A percentile compares a stretch with the other conserved stretches of the same genome.
Conservation (phyloP, 92 coral and sea anemone genomes). For the Scolanthus callimorphus region DNA sequence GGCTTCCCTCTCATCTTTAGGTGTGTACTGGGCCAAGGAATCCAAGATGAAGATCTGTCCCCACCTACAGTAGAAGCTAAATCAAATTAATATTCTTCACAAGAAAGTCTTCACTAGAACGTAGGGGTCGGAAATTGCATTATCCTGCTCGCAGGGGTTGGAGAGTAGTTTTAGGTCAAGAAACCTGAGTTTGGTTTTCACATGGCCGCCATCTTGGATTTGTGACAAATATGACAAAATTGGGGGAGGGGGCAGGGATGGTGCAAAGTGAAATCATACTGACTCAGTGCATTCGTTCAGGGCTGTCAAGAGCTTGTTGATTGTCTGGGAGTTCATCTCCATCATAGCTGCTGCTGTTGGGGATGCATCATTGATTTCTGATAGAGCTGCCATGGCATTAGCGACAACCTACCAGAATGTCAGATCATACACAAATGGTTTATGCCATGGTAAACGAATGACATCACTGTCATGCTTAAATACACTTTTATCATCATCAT, state of each 20-base stretch:
- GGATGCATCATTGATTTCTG: slow-evolving; percentile 93
- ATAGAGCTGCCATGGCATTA: slow-evolving; percentile 96
- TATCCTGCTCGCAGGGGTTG: no score
- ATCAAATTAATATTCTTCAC: not conserved
- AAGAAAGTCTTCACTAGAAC: no score
- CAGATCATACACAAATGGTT: no score
- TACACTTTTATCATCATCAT: not conserved
- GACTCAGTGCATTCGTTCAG: slow-evolving; percentile 98
- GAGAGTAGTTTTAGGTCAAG: no score
- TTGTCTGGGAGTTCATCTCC: slow-evolving; percentile 97
- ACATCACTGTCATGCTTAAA: not conserved
- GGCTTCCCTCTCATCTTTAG: slow-evolving; percentile 97
- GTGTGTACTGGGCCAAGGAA: slow-evolving; percentile 94
- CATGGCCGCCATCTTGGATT: no score
- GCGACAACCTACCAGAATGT: slow-evolving; percentile 78
- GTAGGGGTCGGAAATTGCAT: no score
- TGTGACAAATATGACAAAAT: no score
- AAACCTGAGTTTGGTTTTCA: no score
- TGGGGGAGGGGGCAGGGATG: no score
- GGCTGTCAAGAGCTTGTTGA: slow-evolving; percentile 93
- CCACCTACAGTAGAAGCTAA: slow-evolving; percentile 52
- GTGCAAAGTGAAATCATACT: no score
- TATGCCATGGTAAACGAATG: no score
- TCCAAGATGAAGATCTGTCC: slow-evolving; percentile 98
- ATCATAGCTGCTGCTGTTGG: slow-evolving; percentile 96